These are phyloP conservation scores for Mormyrus lacerda DNA, from an alignment of 2,113 vertebrate species.

Conservation along the genomic window DNA sequence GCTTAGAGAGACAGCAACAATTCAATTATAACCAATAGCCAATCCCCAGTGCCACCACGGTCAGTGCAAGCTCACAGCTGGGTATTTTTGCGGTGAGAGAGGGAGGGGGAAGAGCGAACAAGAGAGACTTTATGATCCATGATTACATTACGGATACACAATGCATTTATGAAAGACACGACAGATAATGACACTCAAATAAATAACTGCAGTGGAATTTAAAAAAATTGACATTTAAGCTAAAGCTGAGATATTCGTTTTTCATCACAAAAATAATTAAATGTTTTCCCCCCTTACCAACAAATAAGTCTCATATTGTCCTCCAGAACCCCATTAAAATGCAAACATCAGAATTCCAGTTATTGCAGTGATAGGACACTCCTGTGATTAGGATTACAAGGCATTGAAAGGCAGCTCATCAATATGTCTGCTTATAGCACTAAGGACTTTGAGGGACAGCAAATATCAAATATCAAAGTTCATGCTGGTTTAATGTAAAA, in stretches of 20 bases:
- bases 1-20: constrained; percentile 35
- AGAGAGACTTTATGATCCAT: not conserved
- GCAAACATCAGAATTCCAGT: not conserved
- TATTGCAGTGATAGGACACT: not conserved
- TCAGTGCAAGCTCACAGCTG: not conserved
- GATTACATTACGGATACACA: constrained; percentile 9
- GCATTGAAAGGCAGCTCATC: not conserved
- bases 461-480: not conserved
- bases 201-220: constrained; percentile 21
- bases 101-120: not conserved
- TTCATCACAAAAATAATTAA: constrained; percentile 27
- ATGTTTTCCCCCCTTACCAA: constrained; percentile 24
- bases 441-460: not conserved
- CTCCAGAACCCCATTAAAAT: constrained; percentile 11
- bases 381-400: not conserved
- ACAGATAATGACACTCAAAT: constrained; percentile 17
- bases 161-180: not conserved
- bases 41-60: constrained; percentile 1
- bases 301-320: constrained; percentile 28
- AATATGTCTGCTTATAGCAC: not conserved
- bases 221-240: constrained; percentile 15
- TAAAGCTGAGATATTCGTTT: constrained; percentile 26
- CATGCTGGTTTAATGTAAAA: not conserved
- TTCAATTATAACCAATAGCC: constrained; percentile 35
- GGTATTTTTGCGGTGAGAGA: not conserved